A percentile compares a stretch with the other conserved stretches of the same genome.
These are phyloP conservation scores for Nesometra sesokonis DNA, from an alignment of 35 echinoderm and acorn worm species.

Conservation along the genomic window DNA sequence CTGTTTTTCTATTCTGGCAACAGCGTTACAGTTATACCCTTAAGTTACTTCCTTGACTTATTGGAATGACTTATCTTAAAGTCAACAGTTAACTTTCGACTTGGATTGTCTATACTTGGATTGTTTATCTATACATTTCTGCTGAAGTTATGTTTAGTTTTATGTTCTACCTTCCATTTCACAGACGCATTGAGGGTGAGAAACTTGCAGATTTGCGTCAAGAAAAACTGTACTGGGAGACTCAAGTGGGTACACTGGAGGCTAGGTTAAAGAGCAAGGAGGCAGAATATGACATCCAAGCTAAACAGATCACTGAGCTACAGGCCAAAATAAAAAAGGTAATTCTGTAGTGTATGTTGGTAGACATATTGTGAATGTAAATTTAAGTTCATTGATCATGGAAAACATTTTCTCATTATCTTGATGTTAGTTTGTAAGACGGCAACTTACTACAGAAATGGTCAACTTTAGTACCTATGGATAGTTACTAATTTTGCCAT, in stretches of 20 bases:
- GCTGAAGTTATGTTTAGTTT: neutral
- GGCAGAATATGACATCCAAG: neutral
- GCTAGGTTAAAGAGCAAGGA: slow-evolving; percentile 34
- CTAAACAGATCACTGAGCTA: slow-evolving; percentile 24
- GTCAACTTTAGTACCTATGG: no score
- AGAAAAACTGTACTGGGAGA: slow-evolving; percentile 52
- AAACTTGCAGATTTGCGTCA: slow-evolving; percentile 48
- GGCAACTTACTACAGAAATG: no score
- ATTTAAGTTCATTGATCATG: no score
- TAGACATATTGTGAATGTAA: no score
- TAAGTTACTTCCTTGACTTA: no score
- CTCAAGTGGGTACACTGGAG: slow-evolving; percentile 54
- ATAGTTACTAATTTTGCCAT: no score
- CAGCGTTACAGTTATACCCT: no score
- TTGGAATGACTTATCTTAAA: neutral
- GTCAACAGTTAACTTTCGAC: neutral
- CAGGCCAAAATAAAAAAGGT: slow-evolving; percentile 42
- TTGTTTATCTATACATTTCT: neutral
- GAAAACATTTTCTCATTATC: no score
- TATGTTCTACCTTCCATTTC: neutral
- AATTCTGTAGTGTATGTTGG: no score
- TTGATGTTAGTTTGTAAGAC: no score
- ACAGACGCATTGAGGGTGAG: slow-evolving; percentile 41
- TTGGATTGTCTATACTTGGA: neutral
- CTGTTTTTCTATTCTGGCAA: no score